phyloP scores from a whole-genome alignment of 1,140 invertebrate species.

The Drosophila yakuba region DNA sequence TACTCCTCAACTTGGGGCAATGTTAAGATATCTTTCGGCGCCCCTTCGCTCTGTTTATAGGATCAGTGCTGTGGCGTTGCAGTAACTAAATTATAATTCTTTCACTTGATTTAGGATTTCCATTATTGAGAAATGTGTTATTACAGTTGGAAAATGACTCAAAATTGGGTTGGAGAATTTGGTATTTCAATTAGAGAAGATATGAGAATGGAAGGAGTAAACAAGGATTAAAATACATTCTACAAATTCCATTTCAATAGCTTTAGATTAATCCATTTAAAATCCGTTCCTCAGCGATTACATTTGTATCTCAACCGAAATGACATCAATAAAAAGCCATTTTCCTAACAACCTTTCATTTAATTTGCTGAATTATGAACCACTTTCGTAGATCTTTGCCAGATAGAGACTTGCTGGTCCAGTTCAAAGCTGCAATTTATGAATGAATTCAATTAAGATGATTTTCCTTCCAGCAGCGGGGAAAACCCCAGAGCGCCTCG shows the following conservation, averaged over 20 bases:
- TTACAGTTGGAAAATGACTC: background rate
- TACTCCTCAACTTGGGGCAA: constrained; percentile 12
- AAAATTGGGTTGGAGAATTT: no score
- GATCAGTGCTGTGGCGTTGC: background rate
- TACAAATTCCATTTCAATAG: no score
- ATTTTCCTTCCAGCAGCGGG: constrained; percentile 27
- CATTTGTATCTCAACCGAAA: background rate
- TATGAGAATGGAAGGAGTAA: background rate
- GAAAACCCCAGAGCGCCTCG: constrained; percentile 25
- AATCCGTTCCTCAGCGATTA: constrained; percentile 9
- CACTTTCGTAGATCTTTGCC: constrained; percentile 40
- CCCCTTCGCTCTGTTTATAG: constrained; percentile 21
- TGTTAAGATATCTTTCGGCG: constrained; percentile 31
- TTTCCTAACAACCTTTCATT: constrained; percentile 39
- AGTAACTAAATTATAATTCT: constrained; percentile 22
- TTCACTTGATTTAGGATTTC: constrained; percentile 5
- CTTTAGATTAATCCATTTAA: constrained; percentile 18
- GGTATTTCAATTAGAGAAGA: background rate
- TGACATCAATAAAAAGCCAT: constrained; percentile 39
- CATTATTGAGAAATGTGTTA: background rate
- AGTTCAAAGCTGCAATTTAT: constrained; percentile 65
- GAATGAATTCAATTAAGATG: constrained; percentile 80
- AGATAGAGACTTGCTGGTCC: constrained; percentile 35
- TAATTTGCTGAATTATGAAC: constrained; percentile 34
- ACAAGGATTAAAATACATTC: no score